These are phyloP conservation scores for Atta cephalotes DNA, from an alignment of 1,140 invertebrate genomes.

Conservation along the genomic window DNA sequence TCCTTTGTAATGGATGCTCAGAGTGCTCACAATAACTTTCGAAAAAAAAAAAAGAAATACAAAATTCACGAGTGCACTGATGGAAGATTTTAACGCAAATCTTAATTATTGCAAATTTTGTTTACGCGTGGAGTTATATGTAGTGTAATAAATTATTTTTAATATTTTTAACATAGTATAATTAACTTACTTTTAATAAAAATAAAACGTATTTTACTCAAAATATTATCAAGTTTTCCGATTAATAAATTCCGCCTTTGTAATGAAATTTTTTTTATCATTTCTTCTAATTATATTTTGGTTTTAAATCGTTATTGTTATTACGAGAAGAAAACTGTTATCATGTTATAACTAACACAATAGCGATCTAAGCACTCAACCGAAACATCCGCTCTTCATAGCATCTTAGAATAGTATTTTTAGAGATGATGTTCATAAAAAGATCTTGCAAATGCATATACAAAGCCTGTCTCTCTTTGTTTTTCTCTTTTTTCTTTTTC, in stretches of 20 bases:
- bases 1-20: slow-evolving; percentile 23
- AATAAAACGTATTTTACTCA: not conserved
- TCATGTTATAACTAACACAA: slow-evolving; percentile 57
- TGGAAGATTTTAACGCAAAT: not conserved
- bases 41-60: slow-evolving; percentile 16
- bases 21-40: not conserved
- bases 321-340: slow-evolving; percentile 59
- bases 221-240: not conserved
- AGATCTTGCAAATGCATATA: not conserved
- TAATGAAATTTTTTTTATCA: not conserved
- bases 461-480: not conserved
- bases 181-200: not conserved
- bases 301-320: slow-evolving; percentile 45
- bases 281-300: not conserved
- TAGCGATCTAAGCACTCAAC: slow-evolving; percentile 61
- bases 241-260: not conserved
- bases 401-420: slow-evolving; percentile 30
- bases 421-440: not conserved
- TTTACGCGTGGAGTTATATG: not conserved
- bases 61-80: not conserved
- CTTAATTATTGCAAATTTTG: slow-evolving; percentile 1
- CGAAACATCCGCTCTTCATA: slow-evolving; percentile 40
- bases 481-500: too few relatives aligned
- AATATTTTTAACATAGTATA: not conserved
- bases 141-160: not conserved